A percentile compares a stretch with the other conserved stretches of the same genome.
phyloP scores from a whole-genome alignment of 1,140 invertebrate genomes.

The Drosophila willistoni region DNA sequence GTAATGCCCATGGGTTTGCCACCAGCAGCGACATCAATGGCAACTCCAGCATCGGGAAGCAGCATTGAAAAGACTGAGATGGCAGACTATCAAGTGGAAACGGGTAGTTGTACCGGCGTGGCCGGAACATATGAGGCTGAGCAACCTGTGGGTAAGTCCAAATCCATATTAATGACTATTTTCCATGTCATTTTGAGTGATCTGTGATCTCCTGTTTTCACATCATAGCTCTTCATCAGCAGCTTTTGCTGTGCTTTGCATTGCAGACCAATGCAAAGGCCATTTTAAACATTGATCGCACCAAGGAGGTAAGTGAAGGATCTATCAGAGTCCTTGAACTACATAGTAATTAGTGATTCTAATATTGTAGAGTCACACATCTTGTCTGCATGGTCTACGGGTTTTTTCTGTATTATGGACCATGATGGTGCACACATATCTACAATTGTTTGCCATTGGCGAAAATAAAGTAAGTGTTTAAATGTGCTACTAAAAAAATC shows the following conservation, averaged over 20 bases:
- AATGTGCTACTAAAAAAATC: too few relatives aligned
- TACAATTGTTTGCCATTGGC: slow-evolving; percentile 90
- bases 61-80: slow-evolving; percentile 53
- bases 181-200: too few relatives aligned
- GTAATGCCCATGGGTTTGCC: slow-evolving; percentile 1
- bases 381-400: slow-evolving; percentile 91
- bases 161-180: too few relatives aligned
- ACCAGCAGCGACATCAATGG: slow-evolving; percentile 28
- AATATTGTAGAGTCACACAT: slow-evolving; percentile 85
- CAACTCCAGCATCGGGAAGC: neutral
- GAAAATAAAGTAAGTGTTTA: slow-evolving; percentile 84
- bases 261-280: slow-evolving; percentile 86
- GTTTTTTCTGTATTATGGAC: slow-evolving; percentile 95
- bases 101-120: slow-evolving; percentile 63
- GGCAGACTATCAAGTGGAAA: slow-evolving; percentile 72
- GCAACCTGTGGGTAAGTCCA: slow-evolving; percentile 61
- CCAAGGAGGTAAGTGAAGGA: slow-evolving; percentile 67
- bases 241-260: slow-evolving; percentile 84
- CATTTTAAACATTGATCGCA: slow-evolving; percentile 85
- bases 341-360: too few relatives aligned
- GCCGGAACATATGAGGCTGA: slow-evolving; percentile 73
- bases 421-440: slow-evolving; percentile 95
- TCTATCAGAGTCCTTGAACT: too few relatives aligned
- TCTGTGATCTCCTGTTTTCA: too few relatives aligned
- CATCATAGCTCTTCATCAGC: slow-evolving; percentile 75